Evolutionary conservation across 2,113 vertebrate species (phyloP).

Genomic region (Empidonax alnorum): DNA sequence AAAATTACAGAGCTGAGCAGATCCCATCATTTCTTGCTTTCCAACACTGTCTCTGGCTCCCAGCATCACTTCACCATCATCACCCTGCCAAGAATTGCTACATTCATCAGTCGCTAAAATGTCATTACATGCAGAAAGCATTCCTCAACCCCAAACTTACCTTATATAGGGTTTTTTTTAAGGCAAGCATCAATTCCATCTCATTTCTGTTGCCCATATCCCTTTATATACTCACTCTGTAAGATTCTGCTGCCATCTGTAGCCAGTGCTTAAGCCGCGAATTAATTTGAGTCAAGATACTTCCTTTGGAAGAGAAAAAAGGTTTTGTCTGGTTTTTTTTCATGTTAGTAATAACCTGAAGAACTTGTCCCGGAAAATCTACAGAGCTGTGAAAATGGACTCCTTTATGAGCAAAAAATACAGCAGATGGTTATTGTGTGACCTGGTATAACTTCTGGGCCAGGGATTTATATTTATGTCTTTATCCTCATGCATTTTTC

Average conservation of each 20-base stretch:
- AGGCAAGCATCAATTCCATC: not conserved
- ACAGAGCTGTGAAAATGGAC: not conserved
- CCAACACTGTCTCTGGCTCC: constrained; percentile 6
- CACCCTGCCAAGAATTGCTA: not conserved
- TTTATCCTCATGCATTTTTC: not conserved
- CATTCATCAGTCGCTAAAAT: not conserved
- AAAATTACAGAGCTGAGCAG: not conserved
- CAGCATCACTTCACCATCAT: not conserved
- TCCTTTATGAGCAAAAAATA: not conserved
- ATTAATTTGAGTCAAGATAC: not conserved
- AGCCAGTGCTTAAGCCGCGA: not conserved
- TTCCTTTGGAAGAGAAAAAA: not conserved
- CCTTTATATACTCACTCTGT: not conserved
- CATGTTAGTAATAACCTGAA: not conserved
- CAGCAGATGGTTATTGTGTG: not conserved
- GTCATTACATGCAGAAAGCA: not conserved
- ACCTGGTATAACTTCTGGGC: not conserved
- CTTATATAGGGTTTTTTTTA: not conserved
- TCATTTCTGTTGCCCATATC: not conserved
- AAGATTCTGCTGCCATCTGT: not conserved
- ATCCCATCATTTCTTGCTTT: constrained; percentile 7
- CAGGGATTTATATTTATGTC: not conserved
- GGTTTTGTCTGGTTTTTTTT: not conserved
- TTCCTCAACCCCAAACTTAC: not conserved
- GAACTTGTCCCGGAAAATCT: not conserved